Percentiles rank a stretch among this genome's conserved stretches.
phyloP scores from a whole-genome alignment of 1,140 invertebrate species.

The Heterodera carotae region DNA sequence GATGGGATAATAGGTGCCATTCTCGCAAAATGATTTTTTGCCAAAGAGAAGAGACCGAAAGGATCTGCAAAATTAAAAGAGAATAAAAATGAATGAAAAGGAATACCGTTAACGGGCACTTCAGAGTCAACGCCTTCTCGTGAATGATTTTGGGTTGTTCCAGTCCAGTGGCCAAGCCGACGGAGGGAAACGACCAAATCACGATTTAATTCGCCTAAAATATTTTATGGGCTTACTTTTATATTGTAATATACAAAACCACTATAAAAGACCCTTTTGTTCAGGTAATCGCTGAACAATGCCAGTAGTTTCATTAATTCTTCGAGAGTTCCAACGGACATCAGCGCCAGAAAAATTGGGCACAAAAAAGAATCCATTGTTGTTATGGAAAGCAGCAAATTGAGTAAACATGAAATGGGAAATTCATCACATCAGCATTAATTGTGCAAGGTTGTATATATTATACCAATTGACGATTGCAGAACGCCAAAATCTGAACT shows the following conservation, averaged over 20 bases:
- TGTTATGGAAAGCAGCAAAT: slow-evolving; percentile 2
- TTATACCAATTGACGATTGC: neutral
- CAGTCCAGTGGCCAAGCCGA: neutral
- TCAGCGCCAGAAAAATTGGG: slow-evolving; percentile 12
- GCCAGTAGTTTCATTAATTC: slow-evolving; percentile 10
- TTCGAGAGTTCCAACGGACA: slow-evolving; percentile 7
- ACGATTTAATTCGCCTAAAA: neutral
- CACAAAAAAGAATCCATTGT: neutral
- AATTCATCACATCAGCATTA: neutral
- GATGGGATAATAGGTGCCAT: neutral
- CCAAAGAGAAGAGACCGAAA: neutral
- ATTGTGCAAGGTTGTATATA: too few relatives aligned
- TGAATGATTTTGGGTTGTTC: neutral
- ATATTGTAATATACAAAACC: too few relatives aligned
- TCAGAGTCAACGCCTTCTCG: neutral
- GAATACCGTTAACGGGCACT: neutral
- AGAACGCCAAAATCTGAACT: slow-evolving; percentile 23
- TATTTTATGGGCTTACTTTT: neutral
- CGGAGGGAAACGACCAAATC: neutral
- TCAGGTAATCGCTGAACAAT: slow-evolving; percentile 10
- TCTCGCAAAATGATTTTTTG: neutral
- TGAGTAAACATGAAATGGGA: neutral
- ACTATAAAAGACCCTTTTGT: neutral
- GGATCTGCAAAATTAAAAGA: neutral
- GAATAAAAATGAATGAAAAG: neutral